phyloP scores from a whole-genome alignment of 2,113 vertebrate genomes.

The Lucifuga dentata region DNA sequence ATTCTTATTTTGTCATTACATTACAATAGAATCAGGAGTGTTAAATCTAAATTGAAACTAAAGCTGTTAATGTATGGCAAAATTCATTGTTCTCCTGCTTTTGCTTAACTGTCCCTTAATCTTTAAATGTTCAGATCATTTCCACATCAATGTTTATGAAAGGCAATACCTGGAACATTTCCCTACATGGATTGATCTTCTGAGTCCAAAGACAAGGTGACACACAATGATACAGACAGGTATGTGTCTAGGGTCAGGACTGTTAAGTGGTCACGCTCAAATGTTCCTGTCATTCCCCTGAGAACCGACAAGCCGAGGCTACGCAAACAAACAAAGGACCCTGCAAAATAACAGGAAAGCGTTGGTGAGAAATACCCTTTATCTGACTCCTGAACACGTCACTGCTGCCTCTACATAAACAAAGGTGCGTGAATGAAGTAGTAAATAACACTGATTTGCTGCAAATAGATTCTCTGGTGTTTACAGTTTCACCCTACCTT shows the following conservation, averaged over 20 bases:
- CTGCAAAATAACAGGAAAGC: conserved; percentile 98
- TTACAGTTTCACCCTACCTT: conserved; percentile 87
- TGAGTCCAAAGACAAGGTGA: conserved; percentile 50
- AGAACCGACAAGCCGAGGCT: conserved; percentile 89
- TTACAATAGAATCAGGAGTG: no score
- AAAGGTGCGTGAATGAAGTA: conserved; percentile 92
- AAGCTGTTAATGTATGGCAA: background rate
- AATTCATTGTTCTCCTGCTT: background rate
- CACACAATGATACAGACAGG: conserved; percentile 40
- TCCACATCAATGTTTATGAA: no score
- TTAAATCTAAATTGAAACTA: background rate
- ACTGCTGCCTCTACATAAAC: conserved; percentile 90
- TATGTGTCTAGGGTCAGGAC: conserved; percentile 38
- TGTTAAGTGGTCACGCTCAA: conserved; percentile 54
- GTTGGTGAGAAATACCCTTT: conserved; percentile 98
- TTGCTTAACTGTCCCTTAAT: no score
- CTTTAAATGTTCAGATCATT: no score
- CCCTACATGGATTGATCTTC: conserved; percentile 1
- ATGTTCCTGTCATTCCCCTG: conserved; percentile 89
- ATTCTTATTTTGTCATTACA: background rate
- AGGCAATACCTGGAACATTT: background rate
- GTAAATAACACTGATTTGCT: conserved; percentile 98
- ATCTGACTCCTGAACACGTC: conserved; percentile 98
- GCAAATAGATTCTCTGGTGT: conserved; percentile 89
- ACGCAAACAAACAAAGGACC: conserved; percentile 95